Conservation (phyloP, 2,888 invertebrate genomes). For the Zygogramma bicolorata region DNA sequence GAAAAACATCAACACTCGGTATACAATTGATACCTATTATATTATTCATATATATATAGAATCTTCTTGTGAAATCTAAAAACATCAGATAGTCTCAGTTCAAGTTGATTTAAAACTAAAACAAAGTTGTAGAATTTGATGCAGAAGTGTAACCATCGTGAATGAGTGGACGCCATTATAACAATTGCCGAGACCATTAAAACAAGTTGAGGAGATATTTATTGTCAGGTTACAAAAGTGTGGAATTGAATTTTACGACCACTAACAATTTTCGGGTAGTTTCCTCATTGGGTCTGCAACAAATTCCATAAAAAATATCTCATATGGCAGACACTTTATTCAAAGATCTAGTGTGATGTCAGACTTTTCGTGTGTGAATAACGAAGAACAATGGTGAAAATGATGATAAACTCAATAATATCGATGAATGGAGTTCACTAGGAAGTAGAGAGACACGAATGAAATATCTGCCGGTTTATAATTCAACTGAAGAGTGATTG, state of each 20-base stretch:
- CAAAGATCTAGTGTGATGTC: not conserved
- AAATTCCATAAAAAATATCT: not conserved
- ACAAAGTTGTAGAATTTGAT: not conserved
- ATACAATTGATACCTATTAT: conserved; percentile 9
- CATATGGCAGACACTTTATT: not conserved
- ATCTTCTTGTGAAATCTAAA: not conserved
- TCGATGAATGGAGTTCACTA: no score
- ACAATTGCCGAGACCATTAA: no score
- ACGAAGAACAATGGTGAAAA: no score
- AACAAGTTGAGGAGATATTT: not conserved
- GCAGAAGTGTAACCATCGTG: not conserved
- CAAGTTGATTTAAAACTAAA: not conserved
- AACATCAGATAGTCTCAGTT: conserved; percentile 9
- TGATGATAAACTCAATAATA: no score
- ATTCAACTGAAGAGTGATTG: not conserved
- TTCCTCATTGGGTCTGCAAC: not conserved
- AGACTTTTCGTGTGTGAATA: not conserved
- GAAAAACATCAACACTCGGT: conserved; percentile 12
- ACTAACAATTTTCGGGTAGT: not conserved
- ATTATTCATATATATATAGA: not conserved
- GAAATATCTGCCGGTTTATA: not conserved
- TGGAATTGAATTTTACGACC: not conserved
- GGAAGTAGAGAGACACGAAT: not conserved
- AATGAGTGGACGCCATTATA: no score
- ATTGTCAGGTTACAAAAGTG: not conserved